Base-by-base conservation (phyloP, 2,797 vertebrate genomes). In the Octomys mimax region DNA sequence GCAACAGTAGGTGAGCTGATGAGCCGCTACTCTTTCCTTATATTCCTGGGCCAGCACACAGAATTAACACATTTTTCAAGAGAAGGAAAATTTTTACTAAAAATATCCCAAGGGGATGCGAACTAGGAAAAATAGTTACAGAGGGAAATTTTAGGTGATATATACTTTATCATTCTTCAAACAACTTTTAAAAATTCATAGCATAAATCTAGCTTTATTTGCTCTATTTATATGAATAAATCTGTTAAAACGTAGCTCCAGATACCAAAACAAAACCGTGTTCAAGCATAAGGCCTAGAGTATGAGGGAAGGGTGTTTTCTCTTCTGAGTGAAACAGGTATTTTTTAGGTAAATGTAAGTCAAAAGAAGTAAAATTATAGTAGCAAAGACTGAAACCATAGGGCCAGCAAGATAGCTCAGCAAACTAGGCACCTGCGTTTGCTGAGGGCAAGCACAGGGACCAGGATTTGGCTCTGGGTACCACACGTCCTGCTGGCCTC, bases 101-200 rank as follows among this genome's bases (percentile, higher is more conserved):
- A 85, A 85, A 68, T 1, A 95, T 33, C 21, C 13, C 10, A 85
- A 28, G 5, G 22, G 70, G 52, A 16, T 57, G 6, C 18, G 70
- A 5, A 87, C 54, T 73, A 86, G 66, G 59, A 82, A 19, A 84
- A 70, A 87, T 21, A n/a, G 36, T 64, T 92, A 84, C 0, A 28
- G 73, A 64, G 59, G 33, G 75, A 77, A 91, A 81, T 85, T 93
- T 79, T 73, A 78, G 57, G 8, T 73, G 62, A 78, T 42, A 61
- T 70, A 13, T 39, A 91, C 83, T 93, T 95, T 77, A 93, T 10
- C 26, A 92, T 16, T 96, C 75, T 83, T 89, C 92, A 89, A 87
- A 71, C 70, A 62, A 52, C 26, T n/a, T 96, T 87, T 59, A 9
- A 31, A 85, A 91, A 68, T 78, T 93, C 52, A 91, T 36, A 57